Percentiles rank a stretch among this genome's conserved stretches.
Conservation (phyloP, 30 jellyfish, hydroid and myxozoan genomes). For the Calvadosia cruxmelitensis region DNA sequence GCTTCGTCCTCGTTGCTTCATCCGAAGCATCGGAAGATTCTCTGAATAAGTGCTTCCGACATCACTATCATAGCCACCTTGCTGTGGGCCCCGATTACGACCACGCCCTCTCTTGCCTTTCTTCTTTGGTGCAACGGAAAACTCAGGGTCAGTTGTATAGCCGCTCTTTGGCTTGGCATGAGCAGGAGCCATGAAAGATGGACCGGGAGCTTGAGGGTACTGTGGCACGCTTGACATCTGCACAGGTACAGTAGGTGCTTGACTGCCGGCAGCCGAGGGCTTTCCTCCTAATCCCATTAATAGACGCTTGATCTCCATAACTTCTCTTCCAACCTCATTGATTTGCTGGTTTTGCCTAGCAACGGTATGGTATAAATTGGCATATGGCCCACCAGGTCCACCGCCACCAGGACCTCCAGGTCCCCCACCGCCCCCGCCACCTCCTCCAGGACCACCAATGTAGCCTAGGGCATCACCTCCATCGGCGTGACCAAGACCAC, state of each 20-base stretch:
- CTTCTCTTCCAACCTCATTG: neutral
- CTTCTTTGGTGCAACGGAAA: conserved; percentile 5
- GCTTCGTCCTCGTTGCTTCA: conserved; percentile 3
- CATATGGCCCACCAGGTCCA: conserved; percentile 13
- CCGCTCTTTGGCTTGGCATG: conserved; percentile 21
- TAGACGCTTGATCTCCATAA: neutral
- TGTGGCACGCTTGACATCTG: neutral
- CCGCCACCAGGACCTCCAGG: conserved; percentile 38
- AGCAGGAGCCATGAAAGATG: neutral
- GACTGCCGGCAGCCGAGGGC: conserved; percentile 2
- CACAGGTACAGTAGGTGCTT: neutral
- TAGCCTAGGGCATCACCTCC: conserved; percentile 34
- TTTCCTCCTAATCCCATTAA: conserved; percentile 5
- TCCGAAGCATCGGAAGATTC: conserved; percentile 73
- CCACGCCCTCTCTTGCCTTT: conserved; percentile 35
- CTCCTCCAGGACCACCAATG: conserved; percentile 58
- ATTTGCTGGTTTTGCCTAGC: neutral
- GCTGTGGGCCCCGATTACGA: conserved; percentile 1
- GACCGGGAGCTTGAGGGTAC: neutral
- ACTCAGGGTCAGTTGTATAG: conserved; percentile 80
- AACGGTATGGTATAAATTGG: neutral
- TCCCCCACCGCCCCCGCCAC: conserved; percentile 51
- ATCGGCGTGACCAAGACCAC: conserved; percentile 1
- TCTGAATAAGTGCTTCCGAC: conserved; percentile 74
- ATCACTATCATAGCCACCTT: conserved; percentile 87